Base-by-base conservation (phyloP, 2,797 vertebrate genomes). In the Oceanodroma leucorhoa region DNA sequence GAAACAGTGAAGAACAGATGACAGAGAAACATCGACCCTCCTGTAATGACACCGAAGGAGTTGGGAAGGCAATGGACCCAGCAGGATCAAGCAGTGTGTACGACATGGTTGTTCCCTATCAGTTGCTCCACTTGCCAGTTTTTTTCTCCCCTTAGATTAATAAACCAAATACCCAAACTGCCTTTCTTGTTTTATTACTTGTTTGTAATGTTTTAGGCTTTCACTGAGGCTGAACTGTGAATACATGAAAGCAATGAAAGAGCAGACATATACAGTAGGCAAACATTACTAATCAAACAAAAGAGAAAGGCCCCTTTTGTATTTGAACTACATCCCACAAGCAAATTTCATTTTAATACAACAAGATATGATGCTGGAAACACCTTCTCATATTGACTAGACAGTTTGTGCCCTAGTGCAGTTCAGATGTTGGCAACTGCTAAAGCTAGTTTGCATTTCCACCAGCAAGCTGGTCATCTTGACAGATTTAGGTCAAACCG, bases 251-350 rank as follows among this genome's bases (percentile, higher is more conserved):
- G 85, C 29, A 57, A 24, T 2, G 7, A 27, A 79, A 72, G 17
- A 57, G 9, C 32, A 92, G 64, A 46, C 4, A 24, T 6, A 34
- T 11, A n/a, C 22, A 34, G 30, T 36, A 65, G 51, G 66, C 62
- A 89, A 93, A 72, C 66, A 84, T 53, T 24, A 65, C 27, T 87
- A 81, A 67, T 27, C 40, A 90, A 91, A 90, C 30, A 75, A 83
- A 92, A 62, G 48, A 83, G n/a, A 94, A 90, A 86, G 55, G 45
- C 10, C 12, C 18, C 57, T 62, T 88, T 90, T 57, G 61, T 88
- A 75, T 43, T 80, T 1, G 0, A 81, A 45, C 43, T 11, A 24
- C 36, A 88, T 19, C 41, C 26, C 32, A 50, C 12, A 36, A 84
- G 55, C 9, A 77, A 85, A 83, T 85, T 83, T 78, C n/a, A 51